Conservation (phyloP, 64 coral and sea anemone genomes). For the Actinia tenebrosa region DNA sequence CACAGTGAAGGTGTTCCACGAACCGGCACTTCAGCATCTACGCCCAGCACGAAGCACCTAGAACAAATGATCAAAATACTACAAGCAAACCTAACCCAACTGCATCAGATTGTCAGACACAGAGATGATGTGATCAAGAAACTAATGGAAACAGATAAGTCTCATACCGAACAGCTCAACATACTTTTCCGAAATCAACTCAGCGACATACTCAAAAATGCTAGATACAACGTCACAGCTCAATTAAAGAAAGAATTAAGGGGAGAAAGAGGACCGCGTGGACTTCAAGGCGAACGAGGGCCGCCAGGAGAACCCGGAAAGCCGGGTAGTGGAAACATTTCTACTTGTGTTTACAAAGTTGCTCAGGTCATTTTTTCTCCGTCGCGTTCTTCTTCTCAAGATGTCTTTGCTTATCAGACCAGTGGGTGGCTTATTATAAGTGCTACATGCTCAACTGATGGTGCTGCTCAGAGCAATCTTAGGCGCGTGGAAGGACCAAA, state of each 20-base stretch:
- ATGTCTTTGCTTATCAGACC: slow-evolving; percentile 8
- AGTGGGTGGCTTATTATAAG: slow-evolving; percentile 23
- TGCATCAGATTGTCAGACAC: background rate
- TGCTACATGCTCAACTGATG: slow-evolving; percentile 40
- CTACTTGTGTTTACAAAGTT: slow-evolving; percentile 16
- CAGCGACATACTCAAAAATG: slow-evolving; percentile 13
- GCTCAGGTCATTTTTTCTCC: background rate
- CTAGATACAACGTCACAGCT: slow-evolving; percentile 2
- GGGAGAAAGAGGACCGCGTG: slow-evolving; percentile 29
- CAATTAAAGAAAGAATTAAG: background rate
- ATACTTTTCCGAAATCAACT: slow-evolving; percentile 4
- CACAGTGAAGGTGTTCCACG: background rate
- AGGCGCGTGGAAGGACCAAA: background rate
- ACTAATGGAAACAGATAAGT: slow-evolving; percentile 27
- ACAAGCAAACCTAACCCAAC: slow-evolving; percentile 14
- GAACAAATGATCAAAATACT: slow-evolving; percentile 24
- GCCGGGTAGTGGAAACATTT: slow-evolving; percentile 29
- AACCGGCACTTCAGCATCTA: background rate
- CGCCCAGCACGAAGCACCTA: background rate
- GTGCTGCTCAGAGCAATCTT: slow-evolving; percentile 39
- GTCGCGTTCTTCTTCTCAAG: background rate
- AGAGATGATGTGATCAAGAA: slow-evolving; percentile 43
- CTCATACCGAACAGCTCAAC: slow-evolving; percentile 28
- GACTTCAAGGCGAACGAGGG: background rate
- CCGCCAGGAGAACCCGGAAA: slow-evolving; percentile 18